Evolutionary conservation across 2,113 vertebrate genomes (phyloP).

Genomic region (Dinomys branickii): DNA sequence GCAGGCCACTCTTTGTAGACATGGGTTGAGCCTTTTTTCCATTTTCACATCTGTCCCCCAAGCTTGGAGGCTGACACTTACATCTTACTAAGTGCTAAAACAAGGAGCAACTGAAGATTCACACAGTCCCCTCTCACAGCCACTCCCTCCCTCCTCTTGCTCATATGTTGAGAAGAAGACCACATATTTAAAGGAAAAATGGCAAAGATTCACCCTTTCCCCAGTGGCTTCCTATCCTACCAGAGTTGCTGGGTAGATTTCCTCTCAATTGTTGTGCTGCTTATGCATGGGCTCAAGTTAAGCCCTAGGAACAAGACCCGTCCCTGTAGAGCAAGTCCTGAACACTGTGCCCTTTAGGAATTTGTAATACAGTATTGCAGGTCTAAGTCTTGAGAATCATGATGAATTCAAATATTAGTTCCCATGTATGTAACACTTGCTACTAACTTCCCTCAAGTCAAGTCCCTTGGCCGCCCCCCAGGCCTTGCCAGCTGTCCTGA

Average conservation of each 20-base stretch:
- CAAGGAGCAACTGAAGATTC: background rate
- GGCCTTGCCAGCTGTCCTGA: background rate
- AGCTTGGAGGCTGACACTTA: background rate
- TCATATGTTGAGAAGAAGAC: background rate
- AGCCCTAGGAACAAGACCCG: background rate
- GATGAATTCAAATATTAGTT: background rate
- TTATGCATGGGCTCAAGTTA: background rate
- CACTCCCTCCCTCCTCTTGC: background rate
- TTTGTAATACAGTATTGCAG: background rate
- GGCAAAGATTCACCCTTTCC: background rate
- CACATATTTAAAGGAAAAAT: background rate
- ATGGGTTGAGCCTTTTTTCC: background rate
- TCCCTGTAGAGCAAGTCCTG: background rate
- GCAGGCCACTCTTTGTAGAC: background rate
- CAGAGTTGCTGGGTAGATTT: background rate
- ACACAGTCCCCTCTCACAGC: background rate
- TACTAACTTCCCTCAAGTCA: background rate
- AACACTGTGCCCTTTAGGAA: background rate
- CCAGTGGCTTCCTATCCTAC: background rate
- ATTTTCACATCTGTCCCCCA: background rate
- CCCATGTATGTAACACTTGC: background rate
- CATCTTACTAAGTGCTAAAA: background rate
- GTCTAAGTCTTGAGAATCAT: background rate
- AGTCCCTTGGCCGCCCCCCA: background rate
- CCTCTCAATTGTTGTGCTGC: background rate